Evolutionary conservation across 2,888 invertebrate species (phyloP).

Genomic region (Gasteruption jaculator): DNA sequence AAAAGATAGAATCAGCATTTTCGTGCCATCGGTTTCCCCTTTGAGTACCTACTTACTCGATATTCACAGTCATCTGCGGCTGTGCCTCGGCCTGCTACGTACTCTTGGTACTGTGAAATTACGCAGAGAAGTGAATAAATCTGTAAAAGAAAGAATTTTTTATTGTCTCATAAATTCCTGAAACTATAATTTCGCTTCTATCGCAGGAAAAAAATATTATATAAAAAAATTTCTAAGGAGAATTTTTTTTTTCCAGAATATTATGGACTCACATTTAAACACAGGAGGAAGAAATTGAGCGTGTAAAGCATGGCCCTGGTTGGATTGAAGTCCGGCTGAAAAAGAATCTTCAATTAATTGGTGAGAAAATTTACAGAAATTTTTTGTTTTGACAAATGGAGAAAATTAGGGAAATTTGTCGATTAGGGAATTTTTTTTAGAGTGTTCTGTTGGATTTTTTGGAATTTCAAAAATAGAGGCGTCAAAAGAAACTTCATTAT

Average conservation of each 20-base stretch:
- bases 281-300: conserved; percentile 71
- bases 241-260: background rate
- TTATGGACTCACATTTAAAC: conserved; percentile 69
- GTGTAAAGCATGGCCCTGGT: conserved; percentile 72
- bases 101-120: conserved; percentile 82
- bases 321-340: conserved; percentile 70
- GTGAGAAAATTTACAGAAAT: too few relatives aligned
- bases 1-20: too few relatives aligned
- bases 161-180: background rate
- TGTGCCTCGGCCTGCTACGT: conserved; percentile 68
- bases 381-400: too few relatives aligned
- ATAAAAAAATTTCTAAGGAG: conserved; percentile 5
- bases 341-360: too few relatives aligned
- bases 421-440: too few relatives aligned
- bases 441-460: too few relatives aligned
- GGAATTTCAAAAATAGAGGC: too few relatives aligned
- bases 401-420: too few relatives aligned
- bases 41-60: conserved; percentile 56
- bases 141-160: conserved; percentile 52
- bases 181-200: background rate
- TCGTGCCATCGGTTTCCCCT: too few relatives aligned
- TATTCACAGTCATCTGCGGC: conserved; percentile 63
- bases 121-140: conserved; percentile 79
- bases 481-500: too few relatives aligned
- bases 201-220: background rate